Conservation (phyloP, 2,797 vertebrate species). For the Sardinella longiceps region DNA sequence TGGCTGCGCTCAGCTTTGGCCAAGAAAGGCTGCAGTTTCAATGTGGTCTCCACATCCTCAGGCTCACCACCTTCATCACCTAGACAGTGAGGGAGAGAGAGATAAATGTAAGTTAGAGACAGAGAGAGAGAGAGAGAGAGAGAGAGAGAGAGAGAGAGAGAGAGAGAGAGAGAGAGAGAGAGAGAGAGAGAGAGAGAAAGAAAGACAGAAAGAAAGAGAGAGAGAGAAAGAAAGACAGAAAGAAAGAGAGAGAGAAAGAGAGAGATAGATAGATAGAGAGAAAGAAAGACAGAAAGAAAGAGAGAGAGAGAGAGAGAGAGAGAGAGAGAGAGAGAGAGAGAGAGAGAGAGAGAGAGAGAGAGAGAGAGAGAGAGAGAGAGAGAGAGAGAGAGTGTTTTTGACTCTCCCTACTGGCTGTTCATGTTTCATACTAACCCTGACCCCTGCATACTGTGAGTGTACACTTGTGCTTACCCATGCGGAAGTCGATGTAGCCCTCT, state of each 20-base stretch:
- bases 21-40: constrained; percentile 87
- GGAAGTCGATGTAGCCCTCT: constrained; percentile 98
- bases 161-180: background rate
- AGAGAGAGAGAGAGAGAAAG: background rate
- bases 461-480: constrained; percentile 86
- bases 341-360: background rate
- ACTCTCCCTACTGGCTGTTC: too few species aligned
- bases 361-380: background rate
- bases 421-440: too few species aligned
- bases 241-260: background rate
- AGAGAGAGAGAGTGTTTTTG: background rate
- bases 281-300: background rate
- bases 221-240: background rate
- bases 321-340: background rate
- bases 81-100: constrained; percentile 55
- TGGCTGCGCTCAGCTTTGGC: constrained; percentile 96
- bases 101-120: too few species aligned
- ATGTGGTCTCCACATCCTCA: constrained; percentile 79
- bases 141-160: background rate
- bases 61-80: constrained; percentile 90
- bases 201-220: background rate
- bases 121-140: background rate
- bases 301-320: too few species aligned
- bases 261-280: background rate
- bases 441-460: too few species aligned